Percentiles rank a stretch among this genome's conserved stretches.
Evolutionary conservation across 2,888 invertebrate species (phyloP).

Genomic region (Eristalis pertinax): DNA sequence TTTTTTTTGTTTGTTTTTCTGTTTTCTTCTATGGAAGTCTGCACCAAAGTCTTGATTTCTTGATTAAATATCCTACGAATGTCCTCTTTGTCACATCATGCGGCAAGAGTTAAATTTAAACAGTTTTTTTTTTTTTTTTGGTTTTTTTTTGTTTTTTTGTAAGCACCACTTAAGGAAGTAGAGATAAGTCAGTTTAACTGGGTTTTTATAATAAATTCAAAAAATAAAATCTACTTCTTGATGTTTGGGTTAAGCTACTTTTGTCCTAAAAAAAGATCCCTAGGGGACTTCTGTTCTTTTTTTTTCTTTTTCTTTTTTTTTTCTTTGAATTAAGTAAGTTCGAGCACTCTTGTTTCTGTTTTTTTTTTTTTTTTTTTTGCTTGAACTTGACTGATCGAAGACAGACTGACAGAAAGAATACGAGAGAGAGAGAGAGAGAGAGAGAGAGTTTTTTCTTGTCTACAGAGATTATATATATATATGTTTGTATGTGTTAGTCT

Average conservation of each 20-base stretch:
- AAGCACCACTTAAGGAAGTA: constrained; percentile 54
- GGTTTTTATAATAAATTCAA: constrained; percentile 17
- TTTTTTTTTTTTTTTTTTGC: background rate
- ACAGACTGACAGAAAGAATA: too few species aligned
- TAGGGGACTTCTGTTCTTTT: background rate
- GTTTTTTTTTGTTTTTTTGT: constrained; percentile 1
- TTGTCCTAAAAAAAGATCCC: background rate
- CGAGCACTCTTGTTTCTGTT: background rate
- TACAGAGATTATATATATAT: too few species aligned
- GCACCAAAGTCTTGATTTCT: constrained; percentile 19
- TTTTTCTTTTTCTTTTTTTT: background rate
- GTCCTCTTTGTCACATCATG: background rate
- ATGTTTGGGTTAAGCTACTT: background rate
- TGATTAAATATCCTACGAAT: constrained; percentile 33
- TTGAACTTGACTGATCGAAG: background rate
- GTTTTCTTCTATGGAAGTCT: constrained; percentile 9
- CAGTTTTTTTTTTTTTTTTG: background rate
- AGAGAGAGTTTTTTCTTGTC: too few species aligned
- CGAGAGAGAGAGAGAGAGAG: too few species aligned
- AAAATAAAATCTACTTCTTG: constrained; percentile 22
- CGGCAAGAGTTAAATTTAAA: background rate
- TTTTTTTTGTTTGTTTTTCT: background rate
- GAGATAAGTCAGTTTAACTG: background rate
- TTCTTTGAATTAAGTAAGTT: background rate
- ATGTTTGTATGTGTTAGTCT: too few species aligned